Evolutionary conservation across 2,888 invertebrate genomes (phyloP).

Genomic region (Pristionchus entomophagus): DNA sequence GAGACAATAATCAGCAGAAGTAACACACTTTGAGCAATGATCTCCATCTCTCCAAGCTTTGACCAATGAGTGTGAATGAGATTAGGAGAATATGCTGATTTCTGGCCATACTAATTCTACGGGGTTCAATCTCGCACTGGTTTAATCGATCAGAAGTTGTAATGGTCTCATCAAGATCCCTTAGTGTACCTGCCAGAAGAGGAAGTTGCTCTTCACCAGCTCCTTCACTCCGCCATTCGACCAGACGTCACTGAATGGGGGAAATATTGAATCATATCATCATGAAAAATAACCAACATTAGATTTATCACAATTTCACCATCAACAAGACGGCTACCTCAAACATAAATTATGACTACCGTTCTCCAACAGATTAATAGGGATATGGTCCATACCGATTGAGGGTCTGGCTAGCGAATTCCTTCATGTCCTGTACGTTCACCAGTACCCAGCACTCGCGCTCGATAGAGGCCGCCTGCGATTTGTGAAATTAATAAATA

Average conservation of each 20-base stretch:
- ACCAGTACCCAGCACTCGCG: conserved; percentile 83
- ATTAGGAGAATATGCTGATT: too few species aligned
- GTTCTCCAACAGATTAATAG: too few species aligned
- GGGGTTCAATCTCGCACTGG: not conserved
- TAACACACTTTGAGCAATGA: not conserved
- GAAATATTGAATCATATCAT: not conserved
- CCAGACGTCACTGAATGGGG: conserved; percentile 82
- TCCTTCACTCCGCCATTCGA: conserved; percentile 81
- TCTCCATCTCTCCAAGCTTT: not conserved
- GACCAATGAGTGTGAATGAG: not conserved
- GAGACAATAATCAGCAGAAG: too few species aligned
- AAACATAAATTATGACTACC: too few species aligned
- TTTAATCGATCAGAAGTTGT: too few species aligned
- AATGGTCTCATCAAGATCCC: not conserved
- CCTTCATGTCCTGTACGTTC: conserved; percentile 83
- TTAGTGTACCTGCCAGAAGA: conserved; percentile 82
- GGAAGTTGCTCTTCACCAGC: conserved; percentile 82
- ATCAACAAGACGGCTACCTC: too few species aligned
- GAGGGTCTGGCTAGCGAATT: conserved; percentile 84
- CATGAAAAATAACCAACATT: not conserved
- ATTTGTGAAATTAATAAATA: not conserved
- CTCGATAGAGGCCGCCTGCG: conserved; percentile 79
- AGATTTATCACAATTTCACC: too few species aligned
- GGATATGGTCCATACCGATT: too few species aligned
- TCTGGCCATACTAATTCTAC: not conserved